phyloP scores from a whole-genome alignment of 1,140 invertebrate genomes.

The Bacillus rossius region DNA sequence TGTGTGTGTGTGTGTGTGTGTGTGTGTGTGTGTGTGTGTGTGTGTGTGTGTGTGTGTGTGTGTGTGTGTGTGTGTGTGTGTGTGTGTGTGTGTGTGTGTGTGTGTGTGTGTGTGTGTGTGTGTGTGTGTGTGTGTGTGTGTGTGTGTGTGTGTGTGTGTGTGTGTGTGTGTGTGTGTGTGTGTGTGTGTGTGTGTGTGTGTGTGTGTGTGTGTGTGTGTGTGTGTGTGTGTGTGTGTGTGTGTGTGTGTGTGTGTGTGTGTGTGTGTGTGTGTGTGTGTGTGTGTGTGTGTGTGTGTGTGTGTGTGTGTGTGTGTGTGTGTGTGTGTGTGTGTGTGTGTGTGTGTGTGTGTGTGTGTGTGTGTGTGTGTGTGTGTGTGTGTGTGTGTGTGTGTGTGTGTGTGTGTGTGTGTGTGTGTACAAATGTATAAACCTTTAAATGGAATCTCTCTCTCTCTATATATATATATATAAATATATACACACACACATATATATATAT shows the following conservation, averaged over 20 bases:
- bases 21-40: conserved; percentile 4
- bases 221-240: conserved; percentile 9
- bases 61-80: conserved; percentile 9
- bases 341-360: conserved; percentile 9
- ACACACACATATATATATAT: too few relatives aligned
- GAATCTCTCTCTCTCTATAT: too few relatives aligned
- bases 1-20: too few relatives aligned
- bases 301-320: conserved; percentile 9
- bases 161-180: conserved; percentile 9
- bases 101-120: conserved; percentile 9
- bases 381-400: conserved; percentile 9
- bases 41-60: conserved; percentile 9
- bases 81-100: conserved; percentile 9
- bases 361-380: conserved; percentile 9
- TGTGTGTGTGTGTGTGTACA: conserved; percentile 9
- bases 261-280: conserved; percentile 9
- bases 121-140: conserved; percentile 9
- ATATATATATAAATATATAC: too few relatives aligned
- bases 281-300: conserved; percentile 9
- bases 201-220: conserved; percentile 9
- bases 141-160: conserved; percentile 9
- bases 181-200: conserved; percentile 9
- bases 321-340: conserved; percentile 9
- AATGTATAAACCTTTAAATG: too few relatives aligned
- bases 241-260: conserved; percentile 9